Evolutionary conservation across 92 coral and sea anemone genomes (phyloP), one percentile per base, ranked within the genome.

Genomic region (Epizoanthus rinbou): DNA sequence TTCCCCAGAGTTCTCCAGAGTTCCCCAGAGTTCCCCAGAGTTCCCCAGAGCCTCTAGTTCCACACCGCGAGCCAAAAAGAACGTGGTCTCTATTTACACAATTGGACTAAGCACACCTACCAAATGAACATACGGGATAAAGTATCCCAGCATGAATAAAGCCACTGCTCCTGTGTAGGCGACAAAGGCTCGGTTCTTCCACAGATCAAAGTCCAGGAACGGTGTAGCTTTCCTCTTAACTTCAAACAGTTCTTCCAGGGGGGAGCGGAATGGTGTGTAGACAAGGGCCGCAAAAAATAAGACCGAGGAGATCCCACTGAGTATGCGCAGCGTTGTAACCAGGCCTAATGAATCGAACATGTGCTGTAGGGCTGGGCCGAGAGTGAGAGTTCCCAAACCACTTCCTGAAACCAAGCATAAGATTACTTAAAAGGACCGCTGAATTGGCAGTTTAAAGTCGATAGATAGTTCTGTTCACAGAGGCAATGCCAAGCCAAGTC

Each of bases 131-230:
- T 89, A 91, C 3, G 98, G 98, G 25, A 93, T 91, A 65, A 93
- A 95, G 60, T 95, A 95, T 14, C 93, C 98, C 78, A 93, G 85
- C 98, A 95, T 95, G 84, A 95, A 95, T 8, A 94, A 69, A 6
- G 95, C 88, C 58, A 95, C 95, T 2, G 98, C 98, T 9, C 76
- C 85, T 13, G 95, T 88, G 54, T 93, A 91, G 33, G 89, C 87
- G 17, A 94, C 79, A 74, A 95, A 95, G 5, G 98, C 95, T 25
- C 74, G 93, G 86, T 91, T 91, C 64, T 72, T 90, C 91, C 93
- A 91, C 10, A 95, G 85, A 41, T 63, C 15, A 28, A 90, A 68
- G 85, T 93, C 95, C 11, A 90, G 50, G 58, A 91, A 90, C 4
- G 91, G 88, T 18, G 82, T 85, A 13, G 90, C 86, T 31, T 83